Percentiles rank a stretch among this genome's conserved stretches.
phyloP scores from a whole-genome alignment of 2,797 vertebrate genomes.

The Dryobates pubescens region DNA sequence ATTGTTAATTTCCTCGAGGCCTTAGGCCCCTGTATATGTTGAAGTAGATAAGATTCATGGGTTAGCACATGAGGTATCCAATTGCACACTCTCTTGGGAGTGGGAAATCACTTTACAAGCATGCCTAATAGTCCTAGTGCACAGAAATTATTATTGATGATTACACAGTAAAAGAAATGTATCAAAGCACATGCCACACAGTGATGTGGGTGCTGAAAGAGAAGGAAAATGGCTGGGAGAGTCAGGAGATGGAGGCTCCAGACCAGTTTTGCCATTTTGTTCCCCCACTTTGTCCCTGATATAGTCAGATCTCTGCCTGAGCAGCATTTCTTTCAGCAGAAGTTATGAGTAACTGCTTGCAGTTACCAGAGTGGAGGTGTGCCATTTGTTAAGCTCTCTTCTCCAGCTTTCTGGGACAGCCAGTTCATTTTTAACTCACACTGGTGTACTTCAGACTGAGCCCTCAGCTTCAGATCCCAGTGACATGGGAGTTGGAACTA shows the following conservation, averaged over 20 bases:
- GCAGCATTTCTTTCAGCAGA: neutral
- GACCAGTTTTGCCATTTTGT: neutral
- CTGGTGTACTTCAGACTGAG: neutral
- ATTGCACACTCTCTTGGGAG: neutral
- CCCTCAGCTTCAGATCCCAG: neutral
- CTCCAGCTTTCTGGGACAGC: neutral
- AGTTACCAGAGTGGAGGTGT: neutral
- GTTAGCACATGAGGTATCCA: conserved; percentile 13
- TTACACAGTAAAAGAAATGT: neutral
- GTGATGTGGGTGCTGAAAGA: neutral
- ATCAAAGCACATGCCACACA: neutral
- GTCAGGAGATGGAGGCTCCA: neutral
- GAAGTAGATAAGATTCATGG: conserved; percentile 26
- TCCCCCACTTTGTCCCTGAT: neutral
- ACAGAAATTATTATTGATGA: neutral
- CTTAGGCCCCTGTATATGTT: neutral
- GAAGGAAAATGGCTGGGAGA: neutral
- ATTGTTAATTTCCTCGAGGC: conserved; percentile 25
- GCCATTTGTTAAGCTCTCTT: neutral
- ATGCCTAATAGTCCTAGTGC: neutral
- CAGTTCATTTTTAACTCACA: rapidly evolving
- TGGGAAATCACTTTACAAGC: conserved; percentile 40
- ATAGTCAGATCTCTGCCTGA: neutral
- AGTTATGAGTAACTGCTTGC: neutral
- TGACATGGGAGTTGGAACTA: neutral